phyloP scores from a whole-genome alignment of 2,888 invertebrate species.

The Unio delphinus region DNA sequence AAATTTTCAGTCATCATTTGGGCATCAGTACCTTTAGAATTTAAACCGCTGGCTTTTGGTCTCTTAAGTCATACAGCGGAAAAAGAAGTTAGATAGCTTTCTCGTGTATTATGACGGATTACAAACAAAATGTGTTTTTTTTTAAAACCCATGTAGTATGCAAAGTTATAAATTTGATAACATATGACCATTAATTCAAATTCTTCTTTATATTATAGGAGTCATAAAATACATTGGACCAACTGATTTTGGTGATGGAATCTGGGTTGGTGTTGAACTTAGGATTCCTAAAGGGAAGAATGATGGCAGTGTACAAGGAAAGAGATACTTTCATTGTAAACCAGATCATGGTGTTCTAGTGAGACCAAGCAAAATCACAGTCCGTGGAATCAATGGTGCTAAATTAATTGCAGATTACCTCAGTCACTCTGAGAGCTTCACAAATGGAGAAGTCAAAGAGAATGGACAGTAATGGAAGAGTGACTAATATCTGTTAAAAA shows the following conservation, averaged over 20 bases:
- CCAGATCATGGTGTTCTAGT: conserved; percentile 70
- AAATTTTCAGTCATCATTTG: too few species aligned
- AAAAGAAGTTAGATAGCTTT: too few species aligned
- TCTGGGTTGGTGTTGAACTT: conserved; percentile 74
- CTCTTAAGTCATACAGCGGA: too few species aligned
- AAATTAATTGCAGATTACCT: conserved; percentile 63
- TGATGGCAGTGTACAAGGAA: conserved; percentile 69
- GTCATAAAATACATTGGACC: conserved; percentile 71
- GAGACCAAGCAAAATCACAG: conserved; percentile 69
- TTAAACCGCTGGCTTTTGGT: too few species aligned
- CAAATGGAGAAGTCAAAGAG: conserved; percentile 20
- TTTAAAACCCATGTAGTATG: background rate
- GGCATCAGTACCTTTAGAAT: too few species aligned
- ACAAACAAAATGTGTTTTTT: too few species aligned
- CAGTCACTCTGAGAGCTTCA: conserved; percentile 2
- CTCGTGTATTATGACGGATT: too few species aligned
- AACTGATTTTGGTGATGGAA: conserved; percentile 73
- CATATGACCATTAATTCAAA: background rate
- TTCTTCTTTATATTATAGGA: conserved; percentile 53
- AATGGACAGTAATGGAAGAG: conserved; percentile 10
- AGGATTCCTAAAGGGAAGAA: conserved; percentile 70
- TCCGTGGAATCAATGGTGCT: conserved; percentile 74
- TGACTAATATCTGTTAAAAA: too few species aligned
- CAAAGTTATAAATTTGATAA: background rate
- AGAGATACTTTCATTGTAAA: conserved; percentile 67